Evolutionary conservation across 2,797 vertebrate species (phyloP).

Genomic region (Sebastes vulpes): DNA sequence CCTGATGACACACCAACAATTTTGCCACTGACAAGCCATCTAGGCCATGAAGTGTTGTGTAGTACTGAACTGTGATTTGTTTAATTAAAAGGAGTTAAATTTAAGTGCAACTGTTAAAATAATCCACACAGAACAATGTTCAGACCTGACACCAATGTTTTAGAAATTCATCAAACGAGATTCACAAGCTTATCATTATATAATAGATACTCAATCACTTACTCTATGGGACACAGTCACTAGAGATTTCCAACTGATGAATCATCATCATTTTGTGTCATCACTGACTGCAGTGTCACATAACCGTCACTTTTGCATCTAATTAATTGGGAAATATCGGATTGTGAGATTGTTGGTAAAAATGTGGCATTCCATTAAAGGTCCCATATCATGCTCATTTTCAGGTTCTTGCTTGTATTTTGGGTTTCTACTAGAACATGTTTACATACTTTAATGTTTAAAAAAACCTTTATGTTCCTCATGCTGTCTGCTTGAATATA

Average conservation of each 20-base stretch:
- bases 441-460: no score
- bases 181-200: neutral
- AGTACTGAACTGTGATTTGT: neutral
- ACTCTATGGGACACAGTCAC: neutral
- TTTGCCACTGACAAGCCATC: neutral
- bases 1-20: constrained; percentile 46
- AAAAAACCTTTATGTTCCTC: no score
- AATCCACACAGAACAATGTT: neutral
- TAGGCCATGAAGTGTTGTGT: neutral
- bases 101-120: neutral
- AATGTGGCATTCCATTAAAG: neutral
- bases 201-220: neutral
- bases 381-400: no score
- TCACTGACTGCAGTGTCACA: neutral
- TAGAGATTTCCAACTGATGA: neutral
- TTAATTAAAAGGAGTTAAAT: constrained; percentile 3
- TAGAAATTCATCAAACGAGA: neutral
- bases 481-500: no score
- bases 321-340: neutral
- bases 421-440: no score
- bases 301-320: neutral
- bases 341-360: neutral
- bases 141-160: neutral
- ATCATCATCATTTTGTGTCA: neutral
- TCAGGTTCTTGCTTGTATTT: no score